These are phyloP conservation scores for Haliclystus octoradiatus DNA, from an alignment of 30 jellyfish, hydroid and myxozoan genomes.

Conservation along the genomic window DNA sequence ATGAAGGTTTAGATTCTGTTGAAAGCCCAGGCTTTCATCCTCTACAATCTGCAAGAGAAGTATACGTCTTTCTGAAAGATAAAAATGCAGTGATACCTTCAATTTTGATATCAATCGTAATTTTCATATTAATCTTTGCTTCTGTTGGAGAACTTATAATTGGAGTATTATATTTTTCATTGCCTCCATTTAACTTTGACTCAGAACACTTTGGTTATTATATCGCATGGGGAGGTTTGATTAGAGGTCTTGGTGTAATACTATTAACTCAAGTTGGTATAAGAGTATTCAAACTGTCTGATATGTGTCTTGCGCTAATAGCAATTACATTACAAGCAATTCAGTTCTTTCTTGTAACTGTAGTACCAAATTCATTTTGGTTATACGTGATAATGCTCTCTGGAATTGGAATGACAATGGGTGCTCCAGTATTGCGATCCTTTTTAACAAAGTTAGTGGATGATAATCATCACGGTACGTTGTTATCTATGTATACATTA, in stretches of 20 bases:
- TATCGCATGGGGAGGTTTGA: constrained; percentile 1
- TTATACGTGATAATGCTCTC: constrained; percentile 8
- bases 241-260: constrained; percentile 15
- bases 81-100: not conserved
- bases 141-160: not conserved
- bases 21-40: not conserved
- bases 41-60: not conserved
- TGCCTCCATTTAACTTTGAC: not conserved
- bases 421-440: constrained; percentile 28
- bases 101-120: not conserved
- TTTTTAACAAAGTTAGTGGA: constrained; percentile 37
- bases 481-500: constrained; percentile 16
- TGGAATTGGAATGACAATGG: constrained; percentile 18
- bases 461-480: constrained; percentile 41
- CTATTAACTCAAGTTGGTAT: constrained; percentile 14
- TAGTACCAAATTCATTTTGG: constrained; percentile 8
- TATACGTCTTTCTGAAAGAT: not conserved
- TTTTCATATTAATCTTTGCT: not conserved
- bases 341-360: constrained; percentile 8
- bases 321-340: constrained; percentile 15
- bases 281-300: constrained; percentile 11
- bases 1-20: not conserved
- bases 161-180: not conserved
- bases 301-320: constrained; percentile 14
- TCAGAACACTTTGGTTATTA: constrained; percentile 10